These are phyloP conservation scores for Argyrosomus regius DNA, from an alignment of 2,797 vertebrate genomes.

Conservation along the genomic window DNA sequence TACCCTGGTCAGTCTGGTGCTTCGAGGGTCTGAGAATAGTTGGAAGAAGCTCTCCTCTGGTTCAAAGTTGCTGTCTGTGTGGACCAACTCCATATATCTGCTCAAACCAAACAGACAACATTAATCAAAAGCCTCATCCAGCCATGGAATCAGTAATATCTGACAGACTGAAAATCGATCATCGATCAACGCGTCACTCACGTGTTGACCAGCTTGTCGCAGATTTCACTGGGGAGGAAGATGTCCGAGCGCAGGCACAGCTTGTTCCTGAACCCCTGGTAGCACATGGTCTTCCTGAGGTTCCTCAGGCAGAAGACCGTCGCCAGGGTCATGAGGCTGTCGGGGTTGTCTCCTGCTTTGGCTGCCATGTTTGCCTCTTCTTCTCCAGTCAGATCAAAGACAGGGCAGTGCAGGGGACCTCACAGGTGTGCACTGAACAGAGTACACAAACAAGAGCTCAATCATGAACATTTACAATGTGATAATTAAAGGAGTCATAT, in stretches of 20 bases:
- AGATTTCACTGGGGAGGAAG: conserved; percentile 98
- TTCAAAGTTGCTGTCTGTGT: conserved; percentile 93
- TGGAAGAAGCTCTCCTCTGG: conserved; percentile 96
- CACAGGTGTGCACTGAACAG: not conserved
- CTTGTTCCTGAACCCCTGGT: conserved; percentile 90
- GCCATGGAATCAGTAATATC: not conserved
- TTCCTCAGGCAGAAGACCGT: conserved; percentile 96
- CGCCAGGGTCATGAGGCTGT: conserved; percentile 94
- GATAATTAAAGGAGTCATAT: not conserved
- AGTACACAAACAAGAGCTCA: not conserved
- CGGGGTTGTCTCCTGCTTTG: conserved; percentile 94
- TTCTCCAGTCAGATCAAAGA: conserved; percentile 61
- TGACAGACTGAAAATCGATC: not conserved
- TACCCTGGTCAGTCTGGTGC: conserved; percentile 93
- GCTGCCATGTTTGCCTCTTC: conserved; percentile 87
- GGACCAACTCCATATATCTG: conserved; percentile 96
- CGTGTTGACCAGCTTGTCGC: conserved; percentile 96
- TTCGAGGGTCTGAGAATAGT: conserved; percentile 94
- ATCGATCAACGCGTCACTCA: conserved; percentile 71
- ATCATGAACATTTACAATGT: not conserved
- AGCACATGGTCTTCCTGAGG: conserved; percentile 95
- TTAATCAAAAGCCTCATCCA: not conserved
- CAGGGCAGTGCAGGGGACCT: conserved; percentile 65
- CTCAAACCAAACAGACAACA: not conserved
- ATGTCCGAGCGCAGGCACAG: conserved; percentile 93